Conservation (phyloP, 2,888 invertebrate genomes). For the Lissocephala sabroskyi region DNA sequence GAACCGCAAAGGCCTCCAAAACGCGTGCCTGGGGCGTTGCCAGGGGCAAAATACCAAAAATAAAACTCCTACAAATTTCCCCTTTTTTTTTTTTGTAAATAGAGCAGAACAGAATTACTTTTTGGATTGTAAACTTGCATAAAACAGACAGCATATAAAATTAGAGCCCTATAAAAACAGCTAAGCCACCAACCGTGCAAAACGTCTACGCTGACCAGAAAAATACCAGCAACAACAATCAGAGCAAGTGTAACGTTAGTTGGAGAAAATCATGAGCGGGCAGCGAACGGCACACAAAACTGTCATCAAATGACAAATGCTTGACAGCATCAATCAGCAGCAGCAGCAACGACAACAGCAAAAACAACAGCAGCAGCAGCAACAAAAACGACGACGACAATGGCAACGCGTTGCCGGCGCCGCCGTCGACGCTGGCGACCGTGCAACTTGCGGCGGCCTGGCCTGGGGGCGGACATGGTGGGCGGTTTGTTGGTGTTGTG, state of each 20-base stretch:
- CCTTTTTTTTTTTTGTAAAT: no score
- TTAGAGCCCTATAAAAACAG: not conserved
- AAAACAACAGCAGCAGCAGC: constrained; percentile 8
- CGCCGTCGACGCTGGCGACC: constrained; percentile 21
- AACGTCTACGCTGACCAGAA: constrained; percentile 1
- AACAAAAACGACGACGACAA: constrained; percentile 25
- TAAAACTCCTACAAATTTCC: no score
- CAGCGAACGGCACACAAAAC: constrained; percentile 69
- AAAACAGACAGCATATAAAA: not conserved
- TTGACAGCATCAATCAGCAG: constrained; percentile 68
- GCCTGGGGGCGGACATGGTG: not conserved
- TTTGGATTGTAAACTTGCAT: not conserved
- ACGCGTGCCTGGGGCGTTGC: no score
- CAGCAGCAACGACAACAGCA: constrained; percentile 25
- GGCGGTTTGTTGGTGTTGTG: constrained; percentile 18
- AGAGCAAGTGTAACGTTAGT: no score
- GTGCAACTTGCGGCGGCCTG: not conserved
- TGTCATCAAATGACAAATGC: constrained; percentile 71
- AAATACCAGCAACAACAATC: constrained; percentile 13
- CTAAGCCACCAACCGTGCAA: not conserved
- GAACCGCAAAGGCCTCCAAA: no score
- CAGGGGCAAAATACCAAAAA: no score
- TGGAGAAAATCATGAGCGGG: constrained; percentile 62
- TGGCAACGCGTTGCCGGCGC: constrained; percentile 56
- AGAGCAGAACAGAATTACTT: no score